Conservation (phyloP, 2,113 vertebrate species). For the Cyanoderma ruficeps region DNA sequence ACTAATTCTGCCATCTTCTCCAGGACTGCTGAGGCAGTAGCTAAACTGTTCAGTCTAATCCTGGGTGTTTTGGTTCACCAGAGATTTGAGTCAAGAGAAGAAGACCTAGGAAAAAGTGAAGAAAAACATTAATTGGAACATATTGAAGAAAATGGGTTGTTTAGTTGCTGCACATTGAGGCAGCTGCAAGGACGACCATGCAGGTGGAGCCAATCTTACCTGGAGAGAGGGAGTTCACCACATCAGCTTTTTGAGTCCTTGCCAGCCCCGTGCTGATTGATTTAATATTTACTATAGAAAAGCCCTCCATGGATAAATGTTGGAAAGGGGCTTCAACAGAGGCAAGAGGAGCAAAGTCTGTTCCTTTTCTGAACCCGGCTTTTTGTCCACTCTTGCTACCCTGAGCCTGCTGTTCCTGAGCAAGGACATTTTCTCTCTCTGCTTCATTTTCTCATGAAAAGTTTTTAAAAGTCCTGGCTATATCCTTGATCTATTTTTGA, state of each 20-base stretch:
- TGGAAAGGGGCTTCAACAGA: not conserved
- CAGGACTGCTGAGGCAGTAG: not conserved
- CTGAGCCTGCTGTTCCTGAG: not conserved
- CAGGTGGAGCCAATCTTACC: not conserved
- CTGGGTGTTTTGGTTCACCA: not conserved
- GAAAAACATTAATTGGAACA: not conserved
- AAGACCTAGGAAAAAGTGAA: not conserved
- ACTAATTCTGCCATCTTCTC: not conserved
- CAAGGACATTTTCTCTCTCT: not conserved
- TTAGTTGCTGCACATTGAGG: not conserved
- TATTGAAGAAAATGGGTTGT: not conserved
- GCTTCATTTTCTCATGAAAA: not conserved
- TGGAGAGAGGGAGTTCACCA: not conserved
- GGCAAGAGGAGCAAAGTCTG: not conserved
- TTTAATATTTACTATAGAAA: not conserved
- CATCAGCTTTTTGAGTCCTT: not conserved
- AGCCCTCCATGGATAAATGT: not conserved
- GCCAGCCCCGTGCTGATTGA: not conserved
- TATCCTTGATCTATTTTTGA: not conserved
- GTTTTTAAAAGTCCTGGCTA: not conserved
- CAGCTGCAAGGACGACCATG: not conserved
- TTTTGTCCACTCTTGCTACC: not conserved
- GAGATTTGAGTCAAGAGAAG: not conserved
- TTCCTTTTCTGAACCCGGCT: not conserved
- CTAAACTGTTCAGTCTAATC: not conserved